Conservation (phyloP, 1,140 invertebrate genomes). For the Drosophila kikkawai region DNA sequence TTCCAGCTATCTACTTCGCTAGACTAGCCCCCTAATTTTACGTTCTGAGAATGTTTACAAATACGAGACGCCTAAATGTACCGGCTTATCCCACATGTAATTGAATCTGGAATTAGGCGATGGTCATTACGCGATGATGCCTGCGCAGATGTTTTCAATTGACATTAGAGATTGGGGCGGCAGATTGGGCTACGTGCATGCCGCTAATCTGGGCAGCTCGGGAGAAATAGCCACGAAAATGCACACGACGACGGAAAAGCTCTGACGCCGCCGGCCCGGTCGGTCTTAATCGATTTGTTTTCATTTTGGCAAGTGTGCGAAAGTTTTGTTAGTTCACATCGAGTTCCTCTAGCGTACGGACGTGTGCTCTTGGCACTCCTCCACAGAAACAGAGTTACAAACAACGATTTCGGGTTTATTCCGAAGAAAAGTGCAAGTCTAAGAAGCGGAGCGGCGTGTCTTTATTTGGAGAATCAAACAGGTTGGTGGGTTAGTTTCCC, state of each 20-base stretch:
- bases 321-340: slow-evolving; percentile 51
- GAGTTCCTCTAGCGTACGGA: slow-evolving; percentile 53
- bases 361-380: slow-evolving; percentile 49
- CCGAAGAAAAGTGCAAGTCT: slow-evolving; percentile 58
- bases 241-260: slow-evolving; percentile 41
- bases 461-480: slow-evolving; percentile 58
- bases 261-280: slow-evolving; percentile 33
- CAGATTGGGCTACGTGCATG: slow-evolving; percentile 43
- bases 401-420: slow-evolving; percentile 28
- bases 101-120: slow-evolving; percentile 19
- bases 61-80: not conserved
- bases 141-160: slow-evolving; percentile 36
- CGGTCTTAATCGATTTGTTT: slow-evolving; percentile 56
- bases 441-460: slow-evolving; percentile 22
- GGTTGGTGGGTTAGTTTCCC: slow-evolving; percentile 70
- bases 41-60: slow-evolving; percentile 31
- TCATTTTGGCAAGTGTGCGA: slow-evolving; percentile 48
- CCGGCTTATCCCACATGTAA: slow-evolving; percentile 22
- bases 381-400: slow-evolving; percentile 15
- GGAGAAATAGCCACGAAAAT: slow-evolving; percentile 30
- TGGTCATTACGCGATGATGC: slow-evolving; percentile 11
- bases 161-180: slow-evolving; percentile 17
- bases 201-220: slow-evolving; percentile 33
- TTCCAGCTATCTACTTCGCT: not conserved
- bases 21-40: not conserved